Conservation (phyloP, 2,797 vertebrate genomes). For the Tapera naevia region DNA sequence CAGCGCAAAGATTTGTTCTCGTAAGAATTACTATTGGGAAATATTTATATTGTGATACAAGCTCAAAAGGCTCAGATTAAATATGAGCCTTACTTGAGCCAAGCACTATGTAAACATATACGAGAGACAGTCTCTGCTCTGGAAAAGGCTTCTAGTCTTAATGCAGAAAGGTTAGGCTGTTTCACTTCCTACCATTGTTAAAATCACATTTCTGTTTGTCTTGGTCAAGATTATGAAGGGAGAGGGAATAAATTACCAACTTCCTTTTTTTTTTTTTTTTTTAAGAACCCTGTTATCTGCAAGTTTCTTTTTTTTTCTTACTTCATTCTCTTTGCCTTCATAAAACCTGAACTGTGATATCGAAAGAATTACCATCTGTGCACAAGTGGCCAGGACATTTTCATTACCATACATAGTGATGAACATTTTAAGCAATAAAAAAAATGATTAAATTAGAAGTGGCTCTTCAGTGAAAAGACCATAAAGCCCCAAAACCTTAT, state of each 20-base stretch:
- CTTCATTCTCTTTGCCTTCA: conserved; percentile 6
- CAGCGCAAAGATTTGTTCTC: neutral
- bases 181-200: conserved; percentile 76
- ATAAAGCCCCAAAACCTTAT: neutral
- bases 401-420: neutral
- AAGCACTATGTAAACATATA: conserved; percentile 12
- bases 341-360: neutral
- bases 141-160: conserved; percentile 33
- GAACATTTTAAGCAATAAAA: neutral
- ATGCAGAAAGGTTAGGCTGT: conserved; percentile 67
- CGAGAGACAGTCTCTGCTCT: neutral
- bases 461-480: neutral
- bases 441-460: neutral
- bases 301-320: conserved; percentile 61
- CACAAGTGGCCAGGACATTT: neutral
- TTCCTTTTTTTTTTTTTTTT: conserved; percentile 37
- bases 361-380: neutral
- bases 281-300: neutral
- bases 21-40: neutral
- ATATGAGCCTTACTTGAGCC: neutral
- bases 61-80: conserved; percentile 13
- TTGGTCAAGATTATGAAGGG: conserved; percentile 46
- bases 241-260: conserved; percentile 38
- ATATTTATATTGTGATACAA: neutral
- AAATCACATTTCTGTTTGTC: conserved; percentile 68